Evolutionary conservation across 2,888 invertebrate genomes (phyloP), one percentile per base, ranked within the genome.

Genomic region (Drosophila paramelanica): DNA sequence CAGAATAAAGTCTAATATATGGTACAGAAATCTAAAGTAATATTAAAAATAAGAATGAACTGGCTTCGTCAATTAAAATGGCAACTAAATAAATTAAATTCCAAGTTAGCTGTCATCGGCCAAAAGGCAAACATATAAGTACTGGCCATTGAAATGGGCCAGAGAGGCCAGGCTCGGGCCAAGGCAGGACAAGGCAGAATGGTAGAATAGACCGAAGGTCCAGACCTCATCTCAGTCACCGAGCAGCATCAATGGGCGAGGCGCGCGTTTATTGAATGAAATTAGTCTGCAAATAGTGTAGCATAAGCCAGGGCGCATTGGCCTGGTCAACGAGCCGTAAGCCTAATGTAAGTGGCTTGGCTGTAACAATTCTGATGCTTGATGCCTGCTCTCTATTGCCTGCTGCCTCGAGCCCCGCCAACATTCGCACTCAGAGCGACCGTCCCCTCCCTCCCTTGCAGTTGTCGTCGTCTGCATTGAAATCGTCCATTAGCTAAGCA

Each of bases 401-500:
- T 0, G 31, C 8, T 0, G 31, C 31, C 31, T 0, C 31, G 27
- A 27, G 5, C 27, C 27, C 49, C 52, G 23, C 33, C 25, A 20
- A 13, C 38, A 3, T 1, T 17, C 17, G 4, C 23, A 23, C 11
- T 38, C 25, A n/a, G 27, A 14, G 13, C 27, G 25, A 17, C 45
- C 49, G 49, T 23, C 11, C 17, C 23, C n/a, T 36, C 67, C 11
- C 20, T 5, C 27, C 59, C 51, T 11, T 31, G 58, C 66, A 62
- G 58, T 74, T 78, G 71, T 68, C 77, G 71, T 68, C 77, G 77
- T 81, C 81, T 70, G 72, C 85, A 85, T 81, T 81, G 89, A 81
- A 85, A 88, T 81, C 88, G 88, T 90, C 86, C 89, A 90, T 90
- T 90, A 90, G 89, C 89, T 90, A 90, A 90, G 90, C 90, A 89